These are phyloP conservation scores for Spinus pinus DNA, from an alignment of 2,797 vertebrate genomes.

Conservation along the genomic window DNA sequence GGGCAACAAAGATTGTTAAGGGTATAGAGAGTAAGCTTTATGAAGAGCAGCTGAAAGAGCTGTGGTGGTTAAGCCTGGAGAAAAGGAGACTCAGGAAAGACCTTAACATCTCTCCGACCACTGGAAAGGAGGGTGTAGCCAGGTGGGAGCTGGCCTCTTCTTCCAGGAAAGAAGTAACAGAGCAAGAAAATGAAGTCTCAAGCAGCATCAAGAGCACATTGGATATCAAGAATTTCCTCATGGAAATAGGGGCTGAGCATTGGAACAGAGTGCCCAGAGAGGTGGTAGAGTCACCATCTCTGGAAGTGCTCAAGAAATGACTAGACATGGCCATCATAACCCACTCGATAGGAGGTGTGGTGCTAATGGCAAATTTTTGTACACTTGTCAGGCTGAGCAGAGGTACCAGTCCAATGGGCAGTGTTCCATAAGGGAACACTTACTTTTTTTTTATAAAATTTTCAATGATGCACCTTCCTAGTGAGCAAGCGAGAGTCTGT, in stretches of 20 bases:
- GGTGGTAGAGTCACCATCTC: background rate
- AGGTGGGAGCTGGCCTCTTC: background rate
- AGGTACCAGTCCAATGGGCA: background rate
- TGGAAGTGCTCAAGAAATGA: background rate
- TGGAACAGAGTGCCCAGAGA: background rate
- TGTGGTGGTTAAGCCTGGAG: background rate
- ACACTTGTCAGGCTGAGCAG: background rate
- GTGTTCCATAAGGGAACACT: background rate
- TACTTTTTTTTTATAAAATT: background rate
- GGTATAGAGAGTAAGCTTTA: background rate
- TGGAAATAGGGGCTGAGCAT: background rate
- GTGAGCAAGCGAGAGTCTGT: background rate
- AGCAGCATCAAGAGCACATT: rapidly evolving
- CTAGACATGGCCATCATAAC: background rate
- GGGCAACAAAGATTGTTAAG: background rate
- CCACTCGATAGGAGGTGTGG: rapidly evolving
- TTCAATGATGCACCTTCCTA: background rate
- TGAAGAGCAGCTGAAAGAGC: background rate
- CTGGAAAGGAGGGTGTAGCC: background rate
- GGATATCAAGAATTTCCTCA: background rate
- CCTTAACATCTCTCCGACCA: background rate
- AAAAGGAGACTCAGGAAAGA: background rate
- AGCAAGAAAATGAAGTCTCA: background rate
- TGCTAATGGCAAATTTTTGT: background rate
- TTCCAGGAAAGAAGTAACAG: background rate